Evolutionary conservation across 2,888 invertebrate species (phyloP).

Genomic region (Timandra comae): DNA sequence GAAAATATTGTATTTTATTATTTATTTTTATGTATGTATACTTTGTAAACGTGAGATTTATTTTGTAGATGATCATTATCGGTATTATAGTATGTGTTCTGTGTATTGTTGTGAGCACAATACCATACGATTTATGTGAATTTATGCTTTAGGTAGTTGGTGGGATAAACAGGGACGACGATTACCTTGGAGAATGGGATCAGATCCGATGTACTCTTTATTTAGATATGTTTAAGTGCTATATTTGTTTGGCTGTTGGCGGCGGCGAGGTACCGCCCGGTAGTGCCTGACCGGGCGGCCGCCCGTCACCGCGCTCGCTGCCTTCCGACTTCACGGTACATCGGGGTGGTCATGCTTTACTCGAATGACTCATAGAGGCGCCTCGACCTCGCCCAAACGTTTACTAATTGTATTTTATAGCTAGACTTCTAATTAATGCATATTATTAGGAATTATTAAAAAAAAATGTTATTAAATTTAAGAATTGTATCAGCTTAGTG

Average conservation of each 20-base stretch:
- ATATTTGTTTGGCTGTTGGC: too few relatives aligned
- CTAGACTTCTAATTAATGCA: constrained; percentile 76
- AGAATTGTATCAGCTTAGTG: constrained; percentile 76
- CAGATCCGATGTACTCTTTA: constrained; percentile 32
- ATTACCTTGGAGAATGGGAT: constrained; percentile 34
- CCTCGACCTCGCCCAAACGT: constrained; percentile 49
- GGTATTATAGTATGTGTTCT: constrained; percentile 50
- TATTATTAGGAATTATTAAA: constrained; percentile 68
- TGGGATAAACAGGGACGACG: constrained; percentile 63
- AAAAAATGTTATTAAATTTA: constrained; percentile 72
- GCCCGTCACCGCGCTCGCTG: background rate
- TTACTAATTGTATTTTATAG: constrained; percentile 73
- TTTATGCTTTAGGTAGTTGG: constrained; percentile 55
- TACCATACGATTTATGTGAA: constrained; percentile 44
- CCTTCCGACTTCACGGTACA: constrained; percentile 11
- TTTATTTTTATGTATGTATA: constrained; percentile 45
- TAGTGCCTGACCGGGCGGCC: constrained; percentile 9
- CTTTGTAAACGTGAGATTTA: constrained; percentile 45
- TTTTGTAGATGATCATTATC: constrained; percentile 39
- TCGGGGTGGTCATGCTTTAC: constrained; percentile 21
- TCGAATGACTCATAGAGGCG: background rate
- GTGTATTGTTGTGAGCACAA: constrained; percentile 69
- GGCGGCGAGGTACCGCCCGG: too few relatives aligned
- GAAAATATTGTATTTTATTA: constrained; percentile 30
- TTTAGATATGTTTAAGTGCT: constrained; percentile 16